Conservation (phyloP, 1,140 invertebrate species). For the Drosophila melanogaster region DNA sequence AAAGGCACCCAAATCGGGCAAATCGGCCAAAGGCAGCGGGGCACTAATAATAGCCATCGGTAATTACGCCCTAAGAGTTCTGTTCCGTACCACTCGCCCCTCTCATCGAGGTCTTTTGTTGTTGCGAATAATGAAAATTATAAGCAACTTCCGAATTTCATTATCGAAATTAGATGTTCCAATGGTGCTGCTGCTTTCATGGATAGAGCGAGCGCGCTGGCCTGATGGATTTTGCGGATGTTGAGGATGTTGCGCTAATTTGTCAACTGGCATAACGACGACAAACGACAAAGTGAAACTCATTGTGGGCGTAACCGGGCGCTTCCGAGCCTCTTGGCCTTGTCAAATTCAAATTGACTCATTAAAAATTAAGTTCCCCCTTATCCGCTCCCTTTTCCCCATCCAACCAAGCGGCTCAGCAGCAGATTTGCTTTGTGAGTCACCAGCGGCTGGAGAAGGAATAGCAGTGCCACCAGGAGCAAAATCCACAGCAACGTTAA, state of each 20-base stretch:
- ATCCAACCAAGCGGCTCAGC: no score
- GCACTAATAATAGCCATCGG: constrained; percentile 65
- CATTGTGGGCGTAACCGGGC: constrained; percentile 63
- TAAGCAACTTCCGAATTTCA: constrained; percentile 79
- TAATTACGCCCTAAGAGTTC: constrained; percentile 73
- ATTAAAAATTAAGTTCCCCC: constrained; percentile 79
- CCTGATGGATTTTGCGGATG: constrained; percentile 72
- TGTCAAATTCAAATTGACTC: constrained; percentile 83
- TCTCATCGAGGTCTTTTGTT: constrained; percentile 50
- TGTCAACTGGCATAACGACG: constrained; percentile 72
- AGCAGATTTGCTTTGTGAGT: constrained; percentile 41
- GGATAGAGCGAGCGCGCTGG: neutral
- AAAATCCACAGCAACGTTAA: constrained; percentile 62
- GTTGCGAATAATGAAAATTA: constrained; percentile 72
- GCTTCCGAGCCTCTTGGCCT: constrained; percentile 56
- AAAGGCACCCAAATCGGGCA: constrained; percentile 2
- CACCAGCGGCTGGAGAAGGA: neutral
- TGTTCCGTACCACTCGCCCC: constrained; percentile 17
- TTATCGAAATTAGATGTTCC: constrained; percentile 79
- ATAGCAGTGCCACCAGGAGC: neutral
- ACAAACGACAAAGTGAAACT: constrained; percentile 64
- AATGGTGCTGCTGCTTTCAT: neutral
- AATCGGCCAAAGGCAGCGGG: constrained; percentile 33
- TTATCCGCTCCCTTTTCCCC: no score
- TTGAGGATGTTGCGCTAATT: constrained; percentile 76